Evolutionary conservation across 2,888 invertebrate species (phyloP).

Genomic region (Aricia artaxerxes): DNA sequence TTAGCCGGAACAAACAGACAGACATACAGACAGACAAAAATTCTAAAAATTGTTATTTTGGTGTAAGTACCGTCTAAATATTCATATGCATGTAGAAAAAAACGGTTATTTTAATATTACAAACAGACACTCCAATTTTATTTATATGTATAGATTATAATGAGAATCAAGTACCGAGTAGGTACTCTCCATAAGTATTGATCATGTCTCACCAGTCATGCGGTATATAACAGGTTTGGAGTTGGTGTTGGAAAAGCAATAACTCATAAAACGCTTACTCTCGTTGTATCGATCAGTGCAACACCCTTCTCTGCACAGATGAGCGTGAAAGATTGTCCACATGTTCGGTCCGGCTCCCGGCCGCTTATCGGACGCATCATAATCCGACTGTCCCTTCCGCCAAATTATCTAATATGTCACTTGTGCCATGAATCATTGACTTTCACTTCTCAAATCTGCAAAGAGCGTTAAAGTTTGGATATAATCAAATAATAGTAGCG

Average conservation of each 20-base stretch:
- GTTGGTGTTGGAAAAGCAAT: background rate
- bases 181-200: no score
- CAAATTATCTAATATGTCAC: conserved; percentile 66
- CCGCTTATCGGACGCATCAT: conserved; percentile 64
- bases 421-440: conserved; percentile 39
- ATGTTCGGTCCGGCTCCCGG: conserved; percentile 62
- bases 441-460: background rate
- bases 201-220: no score
- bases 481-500: no score
- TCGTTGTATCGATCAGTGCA: conserved; percentile 53
- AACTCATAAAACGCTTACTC: conserved; percentile 46
- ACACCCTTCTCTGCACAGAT: conserved; percentile 76
- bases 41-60: no score
- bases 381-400: conserved; percentile 66
- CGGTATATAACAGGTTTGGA: background rate
- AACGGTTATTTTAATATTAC: no score
- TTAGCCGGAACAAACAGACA: no score
- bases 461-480: background rate
- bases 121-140: no score
- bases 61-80: no score
- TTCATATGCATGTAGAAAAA: no score
- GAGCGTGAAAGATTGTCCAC: conserved; percentile 81
- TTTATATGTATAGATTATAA: no score
- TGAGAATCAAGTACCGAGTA: no score
- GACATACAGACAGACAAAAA: no score